phyloP scores from a whole-genome alignment of 2,113 vertebrate genomes.

The Burhinus oedicnemus region DNA sequence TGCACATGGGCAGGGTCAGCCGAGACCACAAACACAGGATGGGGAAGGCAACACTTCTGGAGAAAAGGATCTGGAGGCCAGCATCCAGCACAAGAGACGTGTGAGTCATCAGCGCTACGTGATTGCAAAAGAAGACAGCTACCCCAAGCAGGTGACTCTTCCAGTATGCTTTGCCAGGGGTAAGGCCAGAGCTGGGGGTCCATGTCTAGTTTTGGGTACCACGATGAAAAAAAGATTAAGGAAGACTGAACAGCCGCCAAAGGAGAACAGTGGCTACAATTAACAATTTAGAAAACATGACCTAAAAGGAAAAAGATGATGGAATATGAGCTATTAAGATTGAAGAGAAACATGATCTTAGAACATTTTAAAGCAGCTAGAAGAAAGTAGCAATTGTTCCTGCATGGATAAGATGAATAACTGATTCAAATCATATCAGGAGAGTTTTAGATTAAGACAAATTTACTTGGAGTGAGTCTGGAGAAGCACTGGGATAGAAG shows the following conservation, averaged over 20 bases:
- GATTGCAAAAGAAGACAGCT: neutral
- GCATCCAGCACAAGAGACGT: rapidly evolving
- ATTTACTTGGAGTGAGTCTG: neutral
- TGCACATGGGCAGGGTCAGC: neutral
- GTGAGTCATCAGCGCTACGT: neutral
- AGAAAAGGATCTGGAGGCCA: neutral
- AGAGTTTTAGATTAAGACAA: neutral
- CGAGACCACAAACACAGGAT: neutral
- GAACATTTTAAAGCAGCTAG: neutral
- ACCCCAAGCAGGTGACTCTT: neutral
- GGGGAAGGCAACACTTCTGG: neutral
- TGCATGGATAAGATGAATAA: neutral
- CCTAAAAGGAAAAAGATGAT: neutral
- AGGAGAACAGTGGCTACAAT: neutral
- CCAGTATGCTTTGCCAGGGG: neutral
- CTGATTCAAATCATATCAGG: neutral
- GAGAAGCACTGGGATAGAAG: neutral
- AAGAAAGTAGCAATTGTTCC: neutral
- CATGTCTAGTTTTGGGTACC: neutral
- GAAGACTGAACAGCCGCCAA: neutral
- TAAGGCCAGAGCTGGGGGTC: neutral
- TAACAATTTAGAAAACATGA: neutral
- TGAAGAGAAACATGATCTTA: neutral
- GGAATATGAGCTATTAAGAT: neutral
- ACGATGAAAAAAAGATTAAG: neutral